A percentile compares a stretch with the other conserved stretches of the same genome.
Evolutionary conservation across 2,888 invertebrate genomes (phyloP).

Genomic region (Protonemura montana): DNA sequence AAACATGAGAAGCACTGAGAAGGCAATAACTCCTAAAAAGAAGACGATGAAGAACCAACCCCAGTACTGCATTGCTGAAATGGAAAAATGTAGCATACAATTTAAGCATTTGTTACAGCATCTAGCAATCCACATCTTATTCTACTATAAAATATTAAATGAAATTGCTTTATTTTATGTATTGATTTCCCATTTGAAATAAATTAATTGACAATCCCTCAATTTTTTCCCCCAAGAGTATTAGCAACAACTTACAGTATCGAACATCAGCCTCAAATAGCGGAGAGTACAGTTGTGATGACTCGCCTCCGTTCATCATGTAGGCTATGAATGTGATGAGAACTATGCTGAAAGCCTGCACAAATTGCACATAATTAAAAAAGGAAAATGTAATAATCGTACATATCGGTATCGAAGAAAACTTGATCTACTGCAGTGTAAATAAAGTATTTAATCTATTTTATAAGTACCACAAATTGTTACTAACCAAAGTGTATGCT

Average conservation of each 20-base stretch:
- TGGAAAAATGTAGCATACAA: too few relatives aligned
- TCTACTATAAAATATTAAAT: too few relatives aligned
- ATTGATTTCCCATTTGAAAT: too few relatives aligned
- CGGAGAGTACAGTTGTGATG: conserved; percentile 87
- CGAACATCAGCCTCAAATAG: conserved; percentile 87
- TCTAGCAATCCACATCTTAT: too few relatives aligned
- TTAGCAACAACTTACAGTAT: conserved; percentile 66
- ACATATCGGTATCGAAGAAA: not conserved
- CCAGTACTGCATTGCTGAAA: conserved; percentile 76
- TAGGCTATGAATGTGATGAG: conserved; percentile 78
- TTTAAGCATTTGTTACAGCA: too few relatives aligned
- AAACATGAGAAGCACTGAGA: conserved; percentile 68
- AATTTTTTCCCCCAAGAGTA: too few relatives aligned
- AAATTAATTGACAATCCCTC: too few relatives aligned
- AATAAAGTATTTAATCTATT: conserved; percentile 15
- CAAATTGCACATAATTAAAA: conserved; percentile 43
- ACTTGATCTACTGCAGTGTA: not conserved
- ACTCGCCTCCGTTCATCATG: conserved; percentile 87
- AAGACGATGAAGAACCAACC: conserved; percentile 71
- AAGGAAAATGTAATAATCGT: not conserved
- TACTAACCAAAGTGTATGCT: conserved; percentile 72
- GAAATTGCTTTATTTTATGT: too few relatives aligned
- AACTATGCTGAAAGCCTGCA: conserved; percentile 73
- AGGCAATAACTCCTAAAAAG: conserved; percentile 57
- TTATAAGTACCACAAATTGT: not conserved